Percentiles rank a stretch among this genome's conserved stretches.
These are phyloP conservation scores for Oophaga pumilio DNA, from an alignment of 2,113 vertebrate genomes.

Conservation along the genomic window DNA sequence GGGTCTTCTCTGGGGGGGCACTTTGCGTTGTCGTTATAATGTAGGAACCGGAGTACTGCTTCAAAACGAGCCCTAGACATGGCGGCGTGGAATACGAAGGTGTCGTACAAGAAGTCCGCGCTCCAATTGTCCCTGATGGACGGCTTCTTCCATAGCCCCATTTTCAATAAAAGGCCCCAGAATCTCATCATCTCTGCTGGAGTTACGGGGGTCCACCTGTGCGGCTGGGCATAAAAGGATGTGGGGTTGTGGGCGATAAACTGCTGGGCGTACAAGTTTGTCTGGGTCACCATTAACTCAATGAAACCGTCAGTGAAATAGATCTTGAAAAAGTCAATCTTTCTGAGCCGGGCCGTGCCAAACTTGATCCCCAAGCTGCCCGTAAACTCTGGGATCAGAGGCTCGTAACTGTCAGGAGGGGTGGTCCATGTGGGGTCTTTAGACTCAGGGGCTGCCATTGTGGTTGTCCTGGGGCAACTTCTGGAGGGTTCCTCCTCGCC, in stretches of 20 bases:
- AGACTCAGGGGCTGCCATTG: not conserved
- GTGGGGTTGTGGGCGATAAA: not conserved
- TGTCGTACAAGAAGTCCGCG: not conserved
- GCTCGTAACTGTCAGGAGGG: not conserved
- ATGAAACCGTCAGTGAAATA: not conserved
- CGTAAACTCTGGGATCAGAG: not conserved
- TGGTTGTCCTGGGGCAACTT: not conserved
- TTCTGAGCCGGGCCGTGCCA: not conserved
- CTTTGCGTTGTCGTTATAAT: not conserved
- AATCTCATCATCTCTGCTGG: not conserved
- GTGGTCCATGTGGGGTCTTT: not conserved
- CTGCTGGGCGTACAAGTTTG: not conserved
- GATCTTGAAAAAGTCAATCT: slow-evolving; percentile 6
- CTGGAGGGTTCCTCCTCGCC: not conserved
- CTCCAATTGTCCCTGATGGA: not conserved
- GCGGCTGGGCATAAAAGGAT: not conserved
- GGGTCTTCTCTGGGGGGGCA: not conserved
- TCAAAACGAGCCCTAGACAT: not conserved
- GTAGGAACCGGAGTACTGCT: not conserved
- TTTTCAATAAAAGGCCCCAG: not conserved
- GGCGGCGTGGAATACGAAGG: not conserved
- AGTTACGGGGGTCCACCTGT: not conserved
- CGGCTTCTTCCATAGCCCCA: not conserved
- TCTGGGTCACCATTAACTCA: not conserved
- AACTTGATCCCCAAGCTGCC: not conserved